Evolutionary conservation across 2,113 vertebrate species (phyloP), one percentile per base, ranked within the genome.

Genomic region (Syngnathoides biaculeatus): DNA sequence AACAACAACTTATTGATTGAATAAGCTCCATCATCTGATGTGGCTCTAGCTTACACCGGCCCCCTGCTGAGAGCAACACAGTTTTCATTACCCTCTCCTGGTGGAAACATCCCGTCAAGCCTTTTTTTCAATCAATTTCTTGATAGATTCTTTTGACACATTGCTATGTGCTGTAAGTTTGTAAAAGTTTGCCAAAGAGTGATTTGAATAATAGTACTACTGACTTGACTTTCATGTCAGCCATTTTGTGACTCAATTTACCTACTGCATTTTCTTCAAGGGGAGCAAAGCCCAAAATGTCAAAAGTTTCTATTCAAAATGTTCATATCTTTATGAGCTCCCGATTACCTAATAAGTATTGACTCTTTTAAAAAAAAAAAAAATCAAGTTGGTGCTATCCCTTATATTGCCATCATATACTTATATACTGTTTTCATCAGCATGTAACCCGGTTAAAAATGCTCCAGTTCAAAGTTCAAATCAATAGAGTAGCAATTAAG

Each of bases 1-100:
- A 69, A 86, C 81, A 84, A 73, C 77, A 68, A 82, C 60, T 39
- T 93, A 93, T 93, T 93, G 92, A 93, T 93, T 91, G 85, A 88
- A 91, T 93, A 92, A 93, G 90, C 85, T 85, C 68, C 84, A 73
- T 89, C 85, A 86, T 85, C 79, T 84, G 83, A 88, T 83, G 82
- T 81, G 72, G 61, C 75, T 85, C 75, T 81, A 79, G 83, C 60
- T 90, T 89, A 89, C 91, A 91, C n/a, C 53, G 75, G 35, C 73
- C 88, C 86, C 89, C 90, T 47, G 83, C 89, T 84, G 90, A 22
- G 67, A 77, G 59, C 56, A 17, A 83, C 81, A 83, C 40, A 22
- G 70, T 66, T 62, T 52, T 76, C 73, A 73, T 71, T 68, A 19
- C 79, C 82, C 60, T 15, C 39, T 15, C 7, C 39, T 24, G 39